phyloP scores from a whole-genome alignment of 2,797 vertebrate species.

The Halcyon chelicuti region DNA sequence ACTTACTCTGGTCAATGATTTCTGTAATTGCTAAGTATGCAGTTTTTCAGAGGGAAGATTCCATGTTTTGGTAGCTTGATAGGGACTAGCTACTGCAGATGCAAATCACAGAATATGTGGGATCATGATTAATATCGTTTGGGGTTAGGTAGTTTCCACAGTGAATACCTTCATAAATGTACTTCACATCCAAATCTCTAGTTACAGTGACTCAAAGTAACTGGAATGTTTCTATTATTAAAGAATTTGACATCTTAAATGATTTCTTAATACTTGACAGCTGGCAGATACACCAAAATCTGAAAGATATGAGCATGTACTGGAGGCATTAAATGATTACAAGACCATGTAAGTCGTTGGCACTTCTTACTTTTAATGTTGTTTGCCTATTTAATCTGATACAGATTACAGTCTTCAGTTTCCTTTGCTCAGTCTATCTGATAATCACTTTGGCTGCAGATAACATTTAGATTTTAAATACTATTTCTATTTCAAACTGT shows the following conservation, averaged over 20 bases:
- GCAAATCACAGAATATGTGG: not conserved
- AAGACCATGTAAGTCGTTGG: slow-evolving; percentile 89
- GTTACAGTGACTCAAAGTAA: not conserved
- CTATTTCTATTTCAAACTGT: not conserved
- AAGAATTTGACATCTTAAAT: slow-evolving; percentile 62
- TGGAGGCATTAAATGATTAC: slow-evolving; percentile 95
- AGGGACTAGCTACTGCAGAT: not conserved
- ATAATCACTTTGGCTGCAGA: not conserved
- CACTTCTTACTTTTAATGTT: not conserved
- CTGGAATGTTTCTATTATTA: slow-evolving; percentile 18
- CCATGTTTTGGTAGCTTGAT: not conserved
- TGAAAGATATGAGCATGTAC: slow-evolving; percentile 90
- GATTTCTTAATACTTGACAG: slow-evolving; percentile 82
- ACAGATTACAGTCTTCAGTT: not conserved
- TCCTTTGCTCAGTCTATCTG: not conserved
- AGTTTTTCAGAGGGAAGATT: not conserved
- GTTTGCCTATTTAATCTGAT: not conserved
- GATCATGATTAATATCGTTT: not conserved
- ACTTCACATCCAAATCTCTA: not conserved
- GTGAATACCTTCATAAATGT: not conserved
- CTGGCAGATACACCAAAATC: slow-evolving; percentile 90
- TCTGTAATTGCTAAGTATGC: not conserved
- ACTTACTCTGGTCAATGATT: not conserved
- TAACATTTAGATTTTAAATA: not conserved
- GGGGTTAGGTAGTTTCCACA: not conserved